A percentile compares a stretch with the other conserved stretches of the same genome.
phyloP scores from a whole-genome alignment of 2,888 invertebrate species.

The Tachina lurida region DNA sequence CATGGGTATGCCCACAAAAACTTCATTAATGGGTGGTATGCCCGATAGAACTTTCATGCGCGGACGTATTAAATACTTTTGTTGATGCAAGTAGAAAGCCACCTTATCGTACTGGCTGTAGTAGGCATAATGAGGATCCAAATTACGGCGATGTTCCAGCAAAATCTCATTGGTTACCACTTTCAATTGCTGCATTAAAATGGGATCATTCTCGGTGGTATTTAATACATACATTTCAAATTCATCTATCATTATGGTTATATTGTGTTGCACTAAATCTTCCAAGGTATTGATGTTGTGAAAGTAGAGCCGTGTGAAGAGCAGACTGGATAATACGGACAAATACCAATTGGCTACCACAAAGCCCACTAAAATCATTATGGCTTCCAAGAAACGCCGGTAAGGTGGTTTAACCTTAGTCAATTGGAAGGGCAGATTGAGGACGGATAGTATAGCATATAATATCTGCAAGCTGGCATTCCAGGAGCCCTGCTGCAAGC shows the following conservation, averaged over 20 bases:
- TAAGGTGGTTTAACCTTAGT: conserved; percentile 4
- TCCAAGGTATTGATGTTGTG: conserved; percentile 21
- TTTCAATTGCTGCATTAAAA: conserved; percentile 36
- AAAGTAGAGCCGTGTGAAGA: conserved; percentile 31
- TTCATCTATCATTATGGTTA: conserved; percentile 56
- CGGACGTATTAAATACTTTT: conserved; percentile 68
- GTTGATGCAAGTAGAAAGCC: conserved; percentile 73
- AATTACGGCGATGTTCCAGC: conserved; percentile 58
- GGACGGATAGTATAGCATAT: conserved; percentile 24
- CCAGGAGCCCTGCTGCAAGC: conserved; percentile 46
- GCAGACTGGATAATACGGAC: conserved; percentile 49
- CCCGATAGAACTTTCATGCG: conserved; percentile 62
- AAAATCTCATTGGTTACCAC: conserved; percentile 39
- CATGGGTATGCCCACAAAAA: conserved; percentile 71
- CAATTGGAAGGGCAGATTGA: conserved; percentile 45
- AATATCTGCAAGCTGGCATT: conserved; percentile 21
- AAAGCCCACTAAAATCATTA: conserved; percentile 54
- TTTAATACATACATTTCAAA: conserved; percentile 27
- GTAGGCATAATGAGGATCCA: conserved; percentile 64
- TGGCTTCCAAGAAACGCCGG: conserved; percentile 29
- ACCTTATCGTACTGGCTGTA: conserved; percentile 66
- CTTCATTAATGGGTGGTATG: conserved; percentile 51
- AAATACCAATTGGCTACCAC: conserved; percentile 65
- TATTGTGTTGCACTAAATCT: conserved; percentile 42
- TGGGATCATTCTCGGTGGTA: background rate